phyloP scores from a whole-genome alignment of 2,888 invertebrate genomes.

The Sycophila texana region DNA sequence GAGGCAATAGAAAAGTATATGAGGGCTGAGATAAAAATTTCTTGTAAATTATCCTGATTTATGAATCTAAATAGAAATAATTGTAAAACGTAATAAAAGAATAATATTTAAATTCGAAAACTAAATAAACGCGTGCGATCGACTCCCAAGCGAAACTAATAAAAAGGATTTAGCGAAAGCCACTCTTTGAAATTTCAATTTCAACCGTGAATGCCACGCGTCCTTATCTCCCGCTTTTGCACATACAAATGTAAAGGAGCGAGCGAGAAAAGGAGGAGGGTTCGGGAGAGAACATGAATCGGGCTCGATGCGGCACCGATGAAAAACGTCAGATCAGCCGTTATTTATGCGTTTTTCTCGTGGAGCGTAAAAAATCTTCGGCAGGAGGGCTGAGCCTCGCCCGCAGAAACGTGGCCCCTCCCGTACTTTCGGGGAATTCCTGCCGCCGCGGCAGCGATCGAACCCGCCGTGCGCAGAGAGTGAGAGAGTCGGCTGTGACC shows the following conservation, averaged over 20 bases:
- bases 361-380: conserved; percentile 42
- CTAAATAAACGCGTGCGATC: conserved; percentile 7
- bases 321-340: conserved; percentile 35
- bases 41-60: no score
- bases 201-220: conserved; percentile 14
- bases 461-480: conserved; percentile 2
- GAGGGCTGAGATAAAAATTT: no score
- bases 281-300: neutral
- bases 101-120: neutral
- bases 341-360: conserved; percentile 44
- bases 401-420: conserved; percentile 22
- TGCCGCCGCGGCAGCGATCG: neutral
- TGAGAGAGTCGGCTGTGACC: neutral
- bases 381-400: conserved; percentile 9
- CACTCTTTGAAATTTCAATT: conserved; percentile 46
- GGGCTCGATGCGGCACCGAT: neutral
- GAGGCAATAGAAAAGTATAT: no score
- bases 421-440: neutral
- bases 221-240: conserved; percentile 48
- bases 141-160: neutral
- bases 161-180: neutral
- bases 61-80: no score
- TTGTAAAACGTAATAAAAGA: no score
- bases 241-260: conserved; percentile 39
- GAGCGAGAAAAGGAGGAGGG: neutral